These are phyloP conservation scores for Astreopora myriophthalma DNA, from an alignment of 64 coral and sea anemone species.

Conservation along the genomic window DNA sequence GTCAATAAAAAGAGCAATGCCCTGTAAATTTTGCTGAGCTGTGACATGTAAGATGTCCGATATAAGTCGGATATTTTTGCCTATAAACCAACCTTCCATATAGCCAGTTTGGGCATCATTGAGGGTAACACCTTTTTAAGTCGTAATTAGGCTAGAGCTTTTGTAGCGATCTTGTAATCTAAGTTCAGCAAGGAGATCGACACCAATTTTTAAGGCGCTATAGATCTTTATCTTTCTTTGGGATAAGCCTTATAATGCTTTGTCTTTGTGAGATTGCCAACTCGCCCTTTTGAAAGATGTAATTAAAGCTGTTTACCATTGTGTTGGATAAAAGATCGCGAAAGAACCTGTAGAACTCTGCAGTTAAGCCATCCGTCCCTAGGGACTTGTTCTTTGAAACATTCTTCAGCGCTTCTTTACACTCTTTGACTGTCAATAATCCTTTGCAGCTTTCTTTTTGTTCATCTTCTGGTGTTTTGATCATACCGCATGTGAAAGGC, in stretches of 20 bases:
- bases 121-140: not conserved
- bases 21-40: not conserved
- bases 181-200: conserved; percentile 21
- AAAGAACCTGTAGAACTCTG: conserved; percentile 33
- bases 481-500: not conserved
- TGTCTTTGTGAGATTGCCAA: conserved; percentile 24
- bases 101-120: not conserved
- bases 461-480: not conserved
- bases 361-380: not conserved
- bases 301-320: conserved; percentile 23
- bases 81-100: conserved; percentile 16
- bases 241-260: not conserved
- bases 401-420: not conserved
- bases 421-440: not conserved
- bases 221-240: conserved; percentile 12
- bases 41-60: not conserved
- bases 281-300: not conserved
- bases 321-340: not conserved
- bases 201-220: not conserved
- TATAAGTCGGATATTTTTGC: conserved; percentile 7
- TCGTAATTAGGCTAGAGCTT: not conserved
- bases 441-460: not conserved
- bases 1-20: conserved; percentile 1
- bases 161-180: conserved; percentile 7
- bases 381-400: not conserved